Evolutionary conservation across 1,140 invertebrate genomes (phyloP), one percentile per base, ranked within the genome.

Genomic region (Tigriopus japonicus): DNA sequence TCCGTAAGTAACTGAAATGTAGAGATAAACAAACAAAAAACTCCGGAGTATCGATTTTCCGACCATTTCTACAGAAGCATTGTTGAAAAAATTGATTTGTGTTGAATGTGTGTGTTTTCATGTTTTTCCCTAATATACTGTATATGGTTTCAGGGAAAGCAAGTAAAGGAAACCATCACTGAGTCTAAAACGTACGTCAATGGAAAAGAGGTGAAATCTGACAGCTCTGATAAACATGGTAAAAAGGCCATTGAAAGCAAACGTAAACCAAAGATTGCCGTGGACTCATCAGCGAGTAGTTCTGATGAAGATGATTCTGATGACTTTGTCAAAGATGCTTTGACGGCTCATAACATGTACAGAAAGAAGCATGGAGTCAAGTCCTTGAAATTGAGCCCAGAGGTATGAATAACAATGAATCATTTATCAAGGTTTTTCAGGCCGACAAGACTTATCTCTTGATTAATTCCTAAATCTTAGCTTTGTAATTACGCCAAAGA

Each of bases 311-410:
- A 12, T 5, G 45, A 49, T 2, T 15, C 2, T 17, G 45, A 49
- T 15, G 21, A 66, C 69, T 84, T 76, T 76, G 77, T 73, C 66
- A 73, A 71, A 69, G 81, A 77, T 65, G 80, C 74, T 69, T 72
- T 88, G 58, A 73, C 80, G 52, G 74, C 81, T 21, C 86, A 88
- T 69, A 90, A 90, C 69, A 80, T 83, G 52, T 86, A 85, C 66
- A 74, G 87, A 63, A 72, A 72, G 63, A 81, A 80, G 66, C 87
- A 91, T 70, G 78, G 79, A 52, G 81, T 80, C 0, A 73, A 77
- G 1, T 76, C 79, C 2, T 67, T 90, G 56, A 77, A 79, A 70
- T 66, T 89, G 23, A 80, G 77, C 68, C 77, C 81, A 73, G 77
- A 85, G 73, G 82, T 84, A 74, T 72, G 75, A 70, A n/a, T n/a